These are phyloP conservation scores for Carettochelys insculpta DNA, from an alignment of 2,113 vertebrate genomes.

Conservation along the genomic window DNA sequence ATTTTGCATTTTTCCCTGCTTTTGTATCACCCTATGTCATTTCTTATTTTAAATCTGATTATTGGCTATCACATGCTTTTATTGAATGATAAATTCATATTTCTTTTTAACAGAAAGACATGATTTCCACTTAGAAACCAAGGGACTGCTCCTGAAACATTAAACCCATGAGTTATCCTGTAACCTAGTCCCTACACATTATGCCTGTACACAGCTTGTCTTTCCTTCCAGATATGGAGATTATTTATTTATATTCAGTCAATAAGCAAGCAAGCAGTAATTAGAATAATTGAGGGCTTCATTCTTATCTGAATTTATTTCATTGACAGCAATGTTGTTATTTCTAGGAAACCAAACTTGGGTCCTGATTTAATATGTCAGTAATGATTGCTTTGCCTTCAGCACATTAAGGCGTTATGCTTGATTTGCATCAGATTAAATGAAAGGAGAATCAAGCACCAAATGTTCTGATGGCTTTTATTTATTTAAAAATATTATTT, in stretches of 20 bases:
- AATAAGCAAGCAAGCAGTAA: neutral
- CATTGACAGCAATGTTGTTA: neutral
- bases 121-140: neutral
- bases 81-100: neutral
- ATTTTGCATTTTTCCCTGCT: no score
- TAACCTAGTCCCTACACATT: neutral
- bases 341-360: neutral
- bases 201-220: neutral
- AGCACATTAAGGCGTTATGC: neutral
- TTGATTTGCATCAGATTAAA: neutral
- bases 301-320: slow-evolving; percentile 14
- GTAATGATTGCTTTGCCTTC: neutral
- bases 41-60: neutral
- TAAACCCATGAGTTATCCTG: neutral
- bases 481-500: neutral
- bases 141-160: neutral
- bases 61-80: neutral
- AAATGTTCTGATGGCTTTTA: neutral
- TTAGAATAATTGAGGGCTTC: neutral
- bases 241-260: neutral
- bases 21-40: no score
- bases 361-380: neutral
- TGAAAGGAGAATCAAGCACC: neutral
- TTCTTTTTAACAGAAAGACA: neutral
- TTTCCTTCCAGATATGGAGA: neutral